These are phyloP conservation scores for Drosophila austrosaltans DNA, from an alignment of 2,888 invertebrate species.

Conservation along the genomic window DNA sequence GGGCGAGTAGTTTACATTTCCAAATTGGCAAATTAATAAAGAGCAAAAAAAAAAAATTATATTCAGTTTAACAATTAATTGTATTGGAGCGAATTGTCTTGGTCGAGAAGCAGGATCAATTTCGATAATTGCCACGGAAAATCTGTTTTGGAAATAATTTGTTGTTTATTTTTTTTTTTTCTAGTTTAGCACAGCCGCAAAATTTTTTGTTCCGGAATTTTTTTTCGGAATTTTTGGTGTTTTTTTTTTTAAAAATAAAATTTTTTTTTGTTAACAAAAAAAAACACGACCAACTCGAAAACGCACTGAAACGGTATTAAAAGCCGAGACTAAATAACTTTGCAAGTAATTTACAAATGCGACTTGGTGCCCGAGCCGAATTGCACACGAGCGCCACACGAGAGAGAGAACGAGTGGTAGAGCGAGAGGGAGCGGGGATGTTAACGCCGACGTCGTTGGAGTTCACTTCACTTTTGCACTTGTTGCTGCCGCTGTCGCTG, in stretches of 20 bases:
- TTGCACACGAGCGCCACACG: constrained; percentile 26
- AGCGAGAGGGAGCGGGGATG: constrained; percentile 17
- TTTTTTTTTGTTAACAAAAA: constrained; percentile 54
- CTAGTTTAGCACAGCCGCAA: constrained; percentile 49
- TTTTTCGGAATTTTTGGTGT: constrained; percentile 12
- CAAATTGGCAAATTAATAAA: constrained; percentile 39
- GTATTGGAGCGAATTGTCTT: background rate
- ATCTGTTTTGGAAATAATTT: background rate
- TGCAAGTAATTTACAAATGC: constrained; percentile 78
- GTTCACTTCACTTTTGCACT: constrained; percentile 76
- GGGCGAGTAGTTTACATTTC: constrained; percentile 83
- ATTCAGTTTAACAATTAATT: background rate
- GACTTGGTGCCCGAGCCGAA: constrained; percentile 58
- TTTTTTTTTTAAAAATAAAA: background rate
- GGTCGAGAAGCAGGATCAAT: background rate
- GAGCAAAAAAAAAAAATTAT: constrained; percentile 46
- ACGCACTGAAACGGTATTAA: constrained; percentile 82
- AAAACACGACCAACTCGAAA: constrained; percentile 82
- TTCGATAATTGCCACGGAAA: too few species aligned
- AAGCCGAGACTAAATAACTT: constrained; percentile 81
- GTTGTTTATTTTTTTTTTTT: background rate
- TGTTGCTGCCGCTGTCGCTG: constrained; percentile 47
- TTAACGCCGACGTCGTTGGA: constrained; percentile 40
- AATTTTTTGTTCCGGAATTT: constrained; percentile 22
- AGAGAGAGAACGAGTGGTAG: constrained; percentile 24